Percentiles rank a stretch among this genome's conserved stretches.
Evolutionary conservation across 2,888 invertebrate species (phyloP).

Genomic region (Galeopsomyia nigrocyanea): DNA sequence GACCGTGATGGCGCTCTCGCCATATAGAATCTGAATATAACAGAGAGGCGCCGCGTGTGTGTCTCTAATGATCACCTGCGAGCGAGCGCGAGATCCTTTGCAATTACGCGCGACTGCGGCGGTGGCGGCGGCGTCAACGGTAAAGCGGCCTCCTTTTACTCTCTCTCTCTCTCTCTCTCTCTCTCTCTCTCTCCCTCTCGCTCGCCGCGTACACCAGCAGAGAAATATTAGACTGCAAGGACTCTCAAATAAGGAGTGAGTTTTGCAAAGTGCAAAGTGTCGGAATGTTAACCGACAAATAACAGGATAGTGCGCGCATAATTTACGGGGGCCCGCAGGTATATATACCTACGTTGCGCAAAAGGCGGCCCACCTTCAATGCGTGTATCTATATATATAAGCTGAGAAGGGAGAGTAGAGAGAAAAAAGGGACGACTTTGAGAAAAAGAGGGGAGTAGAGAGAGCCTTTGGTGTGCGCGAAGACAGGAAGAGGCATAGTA

Average conservation of each 20-base stretch:
- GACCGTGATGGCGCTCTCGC: too few relatives aligned
- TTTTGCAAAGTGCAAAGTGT: not conserved
- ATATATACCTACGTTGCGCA: slow-evolving; percentile 19
- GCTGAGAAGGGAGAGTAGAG: not conserved
- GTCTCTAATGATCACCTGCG: slow-evolving; percentile 16
- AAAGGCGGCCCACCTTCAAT: not conserved
- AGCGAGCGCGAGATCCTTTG: not conserved
- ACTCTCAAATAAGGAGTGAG: too few relatives aligned
- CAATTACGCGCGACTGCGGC: slow-evolving; percentile 16
- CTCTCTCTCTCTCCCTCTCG: too few relatives aligned
- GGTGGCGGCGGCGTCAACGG: slow-evolving; percentile 4
- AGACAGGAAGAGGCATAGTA: too few relatives aligned
- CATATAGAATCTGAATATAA: too few relatives aligned
- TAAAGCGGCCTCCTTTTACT: slow-evolving; percentile 23
- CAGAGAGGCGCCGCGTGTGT: not conserved
- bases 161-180: not conserved
- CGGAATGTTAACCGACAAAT: slow-evolving; percentile 36
- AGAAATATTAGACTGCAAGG: too few relatives aligned
- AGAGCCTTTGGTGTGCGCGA: not conserved
- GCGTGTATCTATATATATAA: too few relatives aligned
- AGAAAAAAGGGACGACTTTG: slow-evolving; percentile 13
- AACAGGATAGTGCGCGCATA: slow-evolving; percentile 27
- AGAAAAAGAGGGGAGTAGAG: not conserved
- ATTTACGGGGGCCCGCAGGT: slow-evolving; percentile 31
- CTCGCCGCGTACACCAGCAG: too few relatives aligned